Percentiles rank a stretch among this genome's conserved stretches.
phyloP scores from a whole-genome alignment of 2,113 vertebrate genomes.

The Coptodon bakossiorum region DNA sequence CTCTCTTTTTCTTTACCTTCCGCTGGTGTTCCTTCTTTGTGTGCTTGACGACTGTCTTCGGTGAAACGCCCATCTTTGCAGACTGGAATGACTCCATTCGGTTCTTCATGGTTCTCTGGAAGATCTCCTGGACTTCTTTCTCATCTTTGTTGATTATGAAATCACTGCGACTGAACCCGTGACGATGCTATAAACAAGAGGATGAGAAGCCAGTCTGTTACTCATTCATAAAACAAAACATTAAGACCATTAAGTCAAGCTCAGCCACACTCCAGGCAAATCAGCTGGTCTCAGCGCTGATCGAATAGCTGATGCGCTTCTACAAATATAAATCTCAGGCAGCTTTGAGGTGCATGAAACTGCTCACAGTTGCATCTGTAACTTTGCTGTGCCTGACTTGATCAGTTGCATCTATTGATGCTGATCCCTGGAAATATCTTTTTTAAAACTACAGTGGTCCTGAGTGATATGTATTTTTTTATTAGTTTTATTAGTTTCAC shows the following conservation, averaged over 20 bases:
- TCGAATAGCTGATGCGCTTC: neutral
- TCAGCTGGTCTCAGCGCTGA: neutral
- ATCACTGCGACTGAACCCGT: slow-evolving; percentile 87
- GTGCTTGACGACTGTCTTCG: slow-evolving; percentile 81
- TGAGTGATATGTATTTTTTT: accelerated
- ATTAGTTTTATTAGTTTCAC: too few species aligned
- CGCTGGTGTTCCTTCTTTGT: slow-evolving; percentile 79
- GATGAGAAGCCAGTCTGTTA: neutral
- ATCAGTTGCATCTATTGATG: neutral
- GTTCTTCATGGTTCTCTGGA: slow-evolving; percentile 93
- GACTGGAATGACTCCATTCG: slow-evolving; percentile 95
- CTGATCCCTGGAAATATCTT: neutral
- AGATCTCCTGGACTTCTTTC: slow-evolving; percentile 91
- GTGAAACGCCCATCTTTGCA: slow-evolving; percentile 81
- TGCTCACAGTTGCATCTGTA: neutral
- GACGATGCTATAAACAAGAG: slow-evolving; percentile 74
- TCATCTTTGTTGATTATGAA: slow-evolving; percentile 76
- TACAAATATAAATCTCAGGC: neutral
- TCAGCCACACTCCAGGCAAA: neutral
- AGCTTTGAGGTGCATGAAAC: neutral
- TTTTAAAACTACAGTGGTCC: neutral
- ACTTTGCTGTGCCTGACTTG: neutral
- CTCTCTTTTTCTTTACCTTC: slow-evolving; percentile 58
- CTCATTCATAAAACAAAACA: neutral
- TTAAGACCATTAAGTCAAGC: neutral